A percentile compares a stretch with the other conserved stretches of the same genome.
phyloP scores from a whole-genome alignment of 2,888 invertebrate species.

The Chrysomela aeneicollis region DNA sequence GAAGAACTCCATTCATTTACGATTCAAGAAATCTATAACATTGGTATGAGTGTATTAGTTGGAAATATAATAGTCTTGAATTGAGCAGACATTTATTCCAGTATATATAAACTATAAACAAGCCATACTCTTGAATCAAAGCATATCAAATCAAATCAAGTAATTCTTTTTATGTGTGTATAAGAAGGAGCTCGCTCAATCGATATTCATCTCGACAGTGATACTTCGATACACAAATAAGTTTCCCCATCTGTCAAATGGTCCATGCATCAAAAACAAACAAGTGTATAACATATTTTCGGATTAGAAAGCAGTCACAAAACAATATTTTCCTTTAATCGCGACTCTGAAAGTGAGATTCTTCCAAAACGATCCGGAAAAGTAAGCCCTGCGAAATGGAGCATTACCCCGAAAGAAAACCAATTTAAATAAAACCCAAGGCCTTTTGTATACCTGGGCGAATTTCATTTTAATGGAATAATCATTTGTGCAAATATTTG shows the following conservation, averaged over 20 bases:
- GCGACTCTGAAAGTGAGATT: constrained; percentile 48
- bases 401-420: constrained; percentile 47
- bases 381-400: constrained; percentile 48
- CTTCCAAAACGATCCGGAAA: constrained; percentile 49
- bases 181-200: no score
- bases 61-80: no score
- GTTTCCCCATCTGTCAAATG: constrained; percentile 27
- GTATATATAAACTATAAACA: no score
- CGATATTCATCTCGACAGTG: no score
- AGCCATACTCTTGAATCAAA: no score
- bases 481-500: constrained; percentile 65
- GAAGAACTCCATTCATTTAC: no score
- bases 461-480: constrained; percentile 65
- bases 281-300: constrained; percentile 39
- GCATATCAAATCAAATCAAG: no score
- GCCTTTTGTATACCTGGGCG: constrained; percentile 57
- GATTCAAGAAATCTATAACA: no score
- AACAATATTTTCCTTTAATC: constrained; percentile 61
- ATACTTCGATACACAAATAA: not conserved
- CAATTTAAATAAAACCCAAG: constrained; percentile 54
- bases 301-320: constrained; percentile 48
- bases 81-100: no score
- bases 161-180: no score
- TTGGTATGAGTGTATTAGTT: no score
- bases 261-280: constrained; percentile 45